phyloP scores from a whole-genome alignment of 2,113 vertebrate species.

The Ploceus nigricollis region DNA sequence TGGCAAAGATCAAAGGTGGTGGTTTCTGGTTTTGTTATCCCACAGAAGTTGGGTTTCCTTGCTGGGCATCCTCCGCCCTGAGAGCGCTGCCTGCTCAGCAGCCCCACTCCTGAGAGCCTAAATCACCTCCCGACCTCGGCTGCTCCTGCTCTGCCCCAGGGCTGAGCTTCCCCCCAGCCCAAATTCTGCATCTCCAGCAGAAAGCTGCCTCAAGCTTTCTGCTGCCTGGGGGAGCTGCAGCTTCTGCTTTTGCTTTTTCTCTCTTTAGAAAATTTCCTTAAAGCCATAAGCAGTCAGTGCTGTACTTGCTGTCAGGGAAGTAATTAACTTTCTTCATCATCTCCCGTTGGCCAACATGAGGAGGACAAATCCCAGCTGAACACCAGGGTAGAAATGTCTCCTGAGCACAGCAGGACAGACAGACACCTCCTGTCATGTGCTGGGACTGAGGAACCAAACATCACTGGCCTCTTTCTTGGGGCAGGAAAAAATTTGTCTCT shows the following conservation, averaged over 20 bases:
- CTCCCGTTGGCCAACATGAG: background rate
- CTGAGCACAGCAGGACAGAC: background rate
- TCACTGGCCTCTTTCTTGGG: background rate
- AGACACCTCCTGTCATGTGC: accelerated
- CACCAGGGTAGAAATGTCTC: accelerated
- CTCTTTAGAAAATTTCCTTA: background rate
- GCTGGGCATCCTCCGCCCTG: background rate
- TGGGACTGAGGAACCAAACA: background rate
- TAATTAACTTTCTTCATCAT: background rate
- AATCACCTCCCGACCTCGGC: accelerated
- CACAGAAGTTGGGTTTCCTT: constrained; percentile 14
- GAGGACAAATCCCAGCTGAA: background rate
- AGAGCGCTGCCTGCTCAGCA: background rate
- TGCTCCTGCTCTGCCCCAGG: background rate
- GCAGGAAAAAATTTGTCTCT: accelerated
- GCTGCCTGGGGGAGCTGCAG: background rate
- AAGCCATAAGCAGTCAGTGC: accelerated
- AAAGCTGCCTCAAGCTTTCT: background rate
- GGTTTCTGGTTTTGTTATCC: constrained; percentile 5
- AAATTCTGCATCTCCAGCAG: accelerated
- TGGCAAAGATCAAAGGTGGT: background rate
- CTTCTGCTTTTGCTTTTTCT: background rate
- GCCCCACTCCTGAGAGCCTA: background rate
- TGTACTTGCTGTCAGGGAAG: background rate
- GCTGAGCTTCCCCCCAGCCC: background rate